Base-by-base conservation (phyloP, 2,113 vertebrate genomes). In the Carollia perspicillata region DNA sequence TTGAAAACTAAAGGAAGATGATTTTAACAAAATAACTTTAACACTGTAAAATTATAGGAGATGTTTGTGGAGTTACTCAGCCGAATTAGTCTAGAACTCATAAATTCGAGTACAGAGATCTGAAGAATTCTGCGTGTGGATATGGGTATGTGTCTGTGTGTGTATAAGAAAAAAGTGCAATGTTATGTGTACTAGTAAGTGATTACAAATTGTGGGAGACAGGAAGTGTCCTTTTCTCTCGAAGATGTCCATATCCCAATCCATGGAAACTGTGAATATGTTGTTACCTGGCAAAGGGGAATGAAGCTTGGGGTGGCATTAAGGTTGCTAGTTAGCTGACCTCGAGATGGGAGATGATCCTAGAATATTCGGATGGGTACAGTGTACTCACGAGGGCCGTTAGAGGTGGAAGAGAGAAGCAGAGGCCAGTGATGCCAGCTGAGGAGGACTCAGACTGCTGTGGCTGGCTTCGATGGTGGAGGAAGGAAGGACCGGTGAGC, bases 61-160 rank as follows among this genome's bases (percentile, higher is more conserved):
- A 53, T 55, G 49, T 81, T 95, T 96, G 22, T 96, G 47, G 30
- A 0, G 0, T 4, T 95, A 18, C 44, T 91, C 75, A 72, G 23
- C 58, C 44, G 13, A 68, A 84, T 63, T 89, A 86, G 80, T 90
- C 17, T 96, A 58, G 10, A 85, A 89, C 94, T 97, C 23, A 23
- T 60, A 84, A 89, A 53, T 49, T 47, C 77, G 42, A 90, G 30
- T 37, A 18, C 37, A 2, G 18, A 78, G 84, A 11, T 85, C 60
- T 18, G 60, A 78, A 84, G 37, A 71, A 66, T 26, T 72, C 2
- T 77, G 30, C 63, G 26, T 77, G 30, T 84, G 47, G 4, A 33
- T 79, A 10, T 53, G 30, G 22, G 22, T 77, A 3, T 69, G 6
- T 89, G 33, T 77, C 65, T 89, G 0, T 92, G 51, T 85, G 37